Evolutionary conservation across 2,888 invertebrate species (phyloP).

Genomic region (Spilarctia lutea): DNA sequence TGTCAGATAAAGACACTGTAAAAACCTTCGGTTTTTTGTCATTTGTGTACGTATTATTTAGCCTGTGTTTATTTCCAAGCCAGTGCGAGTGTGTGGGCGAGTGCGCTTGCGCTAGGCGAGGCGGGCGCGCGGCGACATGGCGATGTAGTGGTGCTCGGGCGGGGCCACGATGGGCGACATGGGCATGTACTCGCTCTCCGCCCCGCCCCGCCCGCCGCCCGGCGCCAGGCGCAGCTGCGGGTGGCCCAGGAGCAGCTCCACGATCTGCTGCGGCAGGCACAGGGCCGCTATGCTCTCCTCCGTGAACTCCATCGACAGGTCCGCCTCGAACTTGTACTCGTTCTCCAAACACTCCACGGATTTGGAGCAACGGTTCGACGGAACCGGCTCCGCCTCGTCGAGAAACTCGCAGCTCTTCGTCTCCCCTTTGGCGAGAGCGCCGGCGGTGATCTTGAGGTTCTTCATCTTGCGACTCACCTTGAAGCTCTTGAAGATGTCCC

Average conservation of each 20-base stretch:
- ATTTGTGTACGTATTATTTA: not conserved
- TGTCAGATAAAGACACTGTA: not conserved
- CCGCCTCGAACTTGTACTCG: conserved; percentile 65
- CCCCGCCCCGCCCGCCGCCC: conserved; percentile 56
- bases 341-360: conserved; percentile 78
- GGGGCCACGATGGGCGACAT: conserved; percentile 78
- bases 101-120: conserved; percentile 59
- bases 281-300: conserved; percentile 68
- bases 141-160: conserved; percentile 77
- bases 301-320: conserved; percentile 70
- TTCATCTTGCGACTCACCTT: conserved; percentile 79
- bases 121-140: conserved; percentile 78
- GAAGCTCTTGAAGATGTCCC: conserved; percentile 82
- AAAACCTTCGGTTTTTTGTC: not conserved
- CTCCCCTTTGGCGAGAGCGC: conserved; percentile 69
- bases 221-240: conserved; percentile 65
- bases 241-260: conserved; percentile 72
- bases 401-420: conserved; percentile 82
- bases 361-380: conserved; percentile 71
- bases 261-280: conserved; percentile 74
- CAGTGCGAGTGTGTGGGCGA: not conserved
- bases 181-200: conserved; percentile 76
- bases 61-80: not conserved
- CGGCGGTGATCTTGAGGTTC: conserved; percentile 68
- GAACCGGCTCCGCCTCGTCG: conserved; percentile 71